Evolutionary conservation across 2,797 vertebrate species (phyloP), one percentile per base, ranked within the genome.

Genomic region (Chelon auratus): DNA sequence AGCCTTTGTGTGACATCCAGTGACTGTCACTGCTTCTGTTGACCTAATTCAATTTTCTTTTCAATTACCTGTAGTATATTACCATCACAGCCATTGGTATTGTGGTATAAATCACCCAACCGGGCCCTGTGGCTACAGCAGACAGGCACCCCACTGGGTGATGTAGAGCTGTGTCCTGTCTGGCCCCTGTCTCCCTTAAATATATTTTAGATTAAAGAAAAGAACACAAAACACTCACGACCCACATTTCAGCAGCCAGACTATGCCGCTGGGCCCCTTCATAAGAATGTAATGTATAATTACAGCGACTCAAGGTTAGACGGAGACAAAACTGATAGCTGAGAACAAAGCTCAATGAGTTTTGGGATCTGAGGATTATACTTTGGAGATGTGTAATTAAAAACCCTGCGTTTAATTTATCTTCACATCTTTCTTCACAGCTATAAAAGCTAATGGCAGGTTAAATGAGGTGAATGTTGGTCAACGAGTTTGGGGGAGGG

Each of bases 31-130:
- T 59, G 77, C 84, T 81, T 88, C 80, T 87, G 85, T 93, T 93
- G 92, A 94, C 93, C 93, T 92, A 91, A 92, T 93, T 94, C 90
- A 93, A 93, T 93, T 93, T 92, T 89, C 87, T 93, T 92, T 94
- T 93, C 91, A 93, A 93, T 94, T 93, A 93, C 91, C 88, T 90
- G 85, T 87, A 84, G 89, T 92, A 85, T 90, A 92, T 93, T 91
- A 92, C 88, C 87, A 92, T 94, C 87, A 89, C 78, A 78, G 81
- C 84, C 80, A 59, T 57, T 68, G 67, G n/a, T 47, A 82, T 52
- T 62, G 54, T 81, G 75, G 70, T 79, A 92, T 87, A 93, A 94
- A 93, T 91, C 83, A 88, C 30, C 62, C 57, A 0, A 71, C 68
- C 37, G 63, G 81, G 87, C 77, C 69, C 61, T 68, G 61, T 81